Evolutionary conservation across 1,140 invertebrate genomes (phyloP).

Genomic region (Drosophila pachea): DNA sequence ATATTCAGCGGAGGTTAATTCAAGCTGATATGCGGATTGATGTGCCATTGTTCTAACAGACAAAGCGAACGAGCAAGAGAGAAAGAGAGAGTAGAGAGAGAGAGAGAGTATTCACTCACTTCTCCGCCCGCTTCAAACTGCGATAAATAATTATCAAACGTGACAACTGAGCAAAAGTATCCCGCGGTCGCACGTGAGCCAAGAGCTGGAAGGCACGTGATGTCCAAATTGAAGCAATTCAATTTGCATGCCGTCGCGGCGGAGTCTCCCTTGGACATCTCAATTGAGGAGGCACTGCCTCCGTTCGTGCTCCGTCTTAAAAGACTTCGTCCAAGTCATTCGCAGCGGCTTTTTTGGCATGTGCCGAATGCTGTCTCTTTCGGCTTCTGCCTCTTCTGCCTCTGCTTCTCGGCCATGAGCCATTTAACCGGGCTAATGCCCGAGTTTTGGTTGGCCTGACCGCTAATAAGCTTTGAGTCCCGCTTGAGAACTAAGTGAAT

Average conservation of each 20-base stretch:
- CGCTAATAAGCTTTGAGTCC: neutral
- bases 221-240: constrained; percentile 10
- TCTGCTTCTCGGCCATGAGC: neutral
- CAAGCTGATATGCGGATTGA: neutral
- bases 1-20: neutral
- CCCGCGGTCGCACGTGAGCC: constrained; percentile 44
- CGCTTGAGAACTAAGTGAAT: neutral
- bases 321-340: no score
- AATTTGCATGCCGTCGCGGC: neutral
- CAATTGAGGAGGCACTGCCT: no score
- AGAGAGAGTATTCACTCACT: no score
- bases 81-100: no score
- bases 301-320: no score
- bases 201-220: constrained; percentile 14
- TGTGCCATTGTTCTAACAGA: neutral
- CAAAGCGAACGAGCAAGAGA: no score
- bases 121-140: neutral
- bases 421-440: neutral
- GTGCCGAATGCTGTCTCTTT: no score
- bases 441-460: neutral
- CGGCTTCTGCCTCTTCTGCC: no score
- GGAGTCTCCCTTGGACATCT: no score
- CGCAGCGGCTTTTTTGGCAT: no score
- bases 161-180: constrained; percentile 47
- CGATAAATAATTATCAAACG: constrained; percentile 36